phyloP scores from a whole-genome alignment of 2,797 vertebrate species.

The Microhierax caerulescens region DNA sequence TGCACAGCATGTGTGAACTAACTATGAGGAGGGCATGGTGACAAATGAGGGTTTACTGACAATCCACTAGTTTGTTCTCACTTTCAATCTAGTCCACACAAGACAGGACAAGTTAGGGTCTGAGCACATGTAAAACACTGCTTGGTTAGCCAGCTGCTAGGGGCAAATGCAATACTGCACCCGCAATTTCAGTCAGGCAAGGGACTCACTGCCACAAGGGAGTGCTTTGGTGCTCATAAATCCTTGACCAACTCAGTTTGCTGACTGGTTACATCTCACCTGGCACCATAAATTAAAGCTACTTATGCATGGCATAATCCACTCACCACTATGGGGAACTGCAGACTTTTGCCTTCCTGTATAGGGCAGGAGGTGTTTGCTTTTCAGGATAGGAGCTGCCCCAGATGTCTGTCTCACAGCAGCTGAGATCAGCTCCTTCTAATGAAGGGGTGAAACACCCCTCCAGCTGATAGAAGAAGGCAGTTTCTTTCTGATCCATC shows the following conservation, averaged over 20 bases:
- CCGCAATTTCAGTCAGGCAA: not conserved
- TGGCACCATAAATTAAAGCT: not conserved
- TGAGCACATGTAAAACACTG: not conserved
- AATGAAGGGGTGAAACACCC: not conserved
- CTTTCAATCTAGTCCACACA: not conserved
- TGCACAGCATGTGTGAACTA: not conserved
- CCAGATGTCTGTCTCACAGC: slow-evolving; percentile 13
- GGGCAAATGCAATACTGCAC: not conserved
- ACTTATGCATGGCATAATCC: not conserved
- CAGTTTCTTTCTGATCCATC: not conserved
- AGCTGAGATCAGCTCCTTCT: slow-evolving; percentile 10
- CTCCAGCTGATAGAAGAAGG: not conserved
- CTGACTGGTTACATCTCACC: not conserved
- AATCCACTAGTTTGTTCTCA: not conserved
- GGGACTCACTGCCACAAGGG: not conserved
- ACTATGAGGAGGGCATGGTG: not conserved
- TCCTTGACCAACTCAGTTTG: not conserved
- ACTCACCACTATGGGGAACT: not conserved
- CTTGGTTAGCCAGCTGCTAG: not conserved
- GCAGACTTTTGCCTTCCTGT: slow-evolving; percentile 15
- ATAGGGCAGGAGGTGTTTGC: slow-evolving; percentile 10
- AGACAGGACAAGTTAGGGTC: not conserved
- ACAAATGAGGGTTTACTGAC: not conserved
- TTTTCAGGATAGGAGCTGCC: slow-evolving; percentile 17
- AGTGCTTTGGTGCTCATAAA: not conserved